phyloP scores from a whole-genome alignment of 2,888 invertebrate species.

The Pardosa pseudoannulata region DNA sequence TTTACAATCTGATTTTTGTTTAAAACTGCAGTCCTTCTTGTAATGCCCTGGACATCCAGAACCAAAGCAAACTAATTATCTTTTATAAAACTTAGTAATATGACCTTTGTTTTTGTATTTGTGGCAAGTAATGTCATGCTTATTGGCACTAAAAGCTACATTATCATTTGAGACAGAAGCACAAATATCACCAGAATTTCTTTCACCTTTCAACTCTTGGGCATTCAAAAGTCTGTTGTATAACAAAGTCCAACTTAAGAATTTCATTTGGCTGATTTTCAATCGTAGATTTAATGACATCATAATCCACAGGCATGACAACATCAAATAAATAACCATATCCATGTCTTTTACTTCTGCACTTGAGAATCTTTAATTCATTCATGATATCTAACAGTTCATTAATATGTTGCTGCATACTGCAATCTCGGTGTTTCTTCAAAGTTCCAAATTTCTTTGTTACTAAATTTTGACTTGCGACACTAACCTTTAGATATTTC shows the following conservation, averaged over 20 bases:
- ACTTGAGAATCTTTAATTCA: not conserved
- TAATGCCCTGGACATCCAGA: not conserved
- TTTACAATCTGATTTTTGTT: constrained; percentile 14
- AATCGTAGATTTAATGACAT: constrained; percentile 11
- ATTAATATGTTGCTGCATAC: constrained; percentile 20
- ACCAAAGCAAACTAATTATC: not conserved
- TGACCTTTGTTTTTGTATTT: constrained; percentile 17
- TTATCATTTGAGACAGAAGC: constrained; percentile 5
- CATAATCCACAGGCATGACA: too few relatives aligned
- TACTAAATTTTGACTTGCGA: constrained; percentile 4
- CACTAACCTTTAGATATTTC: constrained; percentile 10
- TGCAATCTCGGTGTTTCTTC: not conserved
- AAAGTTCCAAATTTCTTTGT: not conserved
- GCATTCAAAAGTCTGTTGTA: constrained; percentile 29
- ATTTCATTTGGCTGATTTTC: constrained; percentile 29
- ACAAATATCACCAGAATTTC: not conserved
- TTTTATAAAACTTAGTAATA: constrained; percentile 7
- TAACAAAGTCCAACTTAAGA: constrained; percentile 22
- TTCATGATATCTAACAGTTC: not conserved
- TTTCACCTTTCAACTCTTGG: constrained; percentile 25
- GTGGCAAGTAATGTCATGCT: constrained; percentile 23
- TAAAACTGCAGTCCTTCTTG: constrained; percentile 15
- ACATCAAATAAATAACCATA: not conserved
- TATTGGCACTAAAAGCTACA: constrained; percentile 16
- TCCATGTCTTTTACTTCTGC: not conserved